Evolutionary conservation across 53 echinoderm and acorn worm genomes (phyloP).

Genomic region (Actinopyga echinites): DNA sequence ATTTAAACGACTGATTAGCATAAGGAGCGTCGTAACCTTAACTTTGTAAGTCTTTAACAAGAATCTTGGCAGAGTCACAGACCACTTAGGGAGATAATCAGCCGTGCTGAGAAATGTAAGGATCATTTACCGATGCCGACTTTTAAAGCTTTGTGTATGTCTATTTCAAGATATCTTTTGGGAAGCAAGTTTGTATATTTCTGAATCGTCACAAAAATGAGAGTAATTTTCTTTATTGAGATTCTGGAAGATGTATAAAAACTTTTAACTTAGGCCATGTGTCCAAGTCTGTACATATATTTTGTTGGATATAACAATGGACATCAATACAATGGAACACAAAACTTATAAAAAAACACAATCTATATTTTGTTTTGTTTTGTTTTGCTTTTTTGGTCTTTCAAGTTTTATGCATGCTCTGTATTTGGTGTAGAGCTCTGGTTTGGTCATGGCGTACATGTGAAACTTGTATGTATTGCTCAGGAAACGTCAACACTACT

Average conservation of each 20-base stretch:
- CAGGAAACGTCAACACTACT: no score
- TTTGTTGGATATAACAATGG: neutral
- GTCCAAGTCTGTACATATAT: constrained; percentile 26
- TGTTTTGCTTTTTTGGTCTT: neutral
- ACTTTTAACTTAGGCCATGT: neutral
- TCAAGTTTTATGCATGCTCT: no score
- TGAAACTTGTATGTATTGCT: no score
- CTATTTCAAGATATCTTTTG: neutral
- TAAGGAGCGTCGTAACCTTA: no score
- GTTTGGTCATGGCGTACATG: no score
- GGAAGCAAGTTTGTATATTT: constrained; percentile 27
- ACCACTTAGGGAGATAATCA: no score
- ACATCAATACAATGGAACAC: constrained; percentile 20
- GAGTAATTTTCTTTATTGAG: neutral
- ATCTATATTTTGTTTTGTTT: neutral
- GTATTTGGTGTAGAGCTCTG: no score
- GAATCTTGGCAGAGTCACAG: no score
- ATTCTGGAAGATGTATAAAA: constrained; percentile 26
- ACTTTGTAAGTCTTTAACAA: no score
- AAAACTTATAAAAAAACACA: neutral
- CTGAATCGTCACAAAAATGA: constrained; percentile 5
- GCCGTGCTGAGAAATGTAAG: no score
- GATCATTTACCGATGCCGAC: no score
- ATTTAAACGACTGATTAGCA: no score
- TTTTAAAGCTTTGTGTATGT: neutral